Percentiles rank a stretch among this genome's conserved stretches.
Evolutionary conservation across 2,797 vertebrate species (phyloP).

Genomic region (Molothrus aeneus): DNA sequence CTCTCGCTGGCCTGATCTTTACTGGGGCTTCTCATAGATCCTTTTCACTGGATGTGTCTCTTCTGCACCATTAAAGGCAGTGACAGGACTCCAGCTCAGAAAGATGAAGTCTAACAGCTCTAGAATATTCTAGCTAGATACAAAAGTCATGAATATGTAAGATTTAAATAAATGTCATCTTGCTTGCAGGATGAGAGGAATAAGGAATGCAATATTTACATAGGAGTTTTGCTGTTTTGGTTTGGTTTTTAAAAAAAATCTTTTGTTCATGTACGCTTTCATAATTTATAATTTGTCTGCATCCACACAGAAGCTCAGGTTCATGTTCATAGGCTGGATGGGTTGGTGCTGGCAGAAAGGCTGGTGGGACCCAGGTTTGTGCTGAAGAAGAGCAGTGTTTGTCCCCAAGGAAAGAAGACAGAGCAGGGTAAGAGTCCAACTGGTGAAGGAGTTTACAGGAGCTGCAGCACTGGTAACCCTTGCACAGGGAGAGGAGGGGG

Average conservation of each 20-base stretch:
- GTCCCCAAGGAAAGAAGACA: fast-evolving
- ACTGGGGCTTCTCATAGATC: not conserved
- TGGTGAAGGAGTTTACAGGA: not conserved
- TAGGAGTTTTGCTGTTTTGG: fast-evolving
- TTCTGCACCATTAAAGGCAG: not conserved
- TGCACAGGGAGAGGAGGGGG: not conserved
- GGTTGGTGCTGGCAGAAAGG: not conserved
- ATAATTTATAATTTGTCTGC: not conserved
- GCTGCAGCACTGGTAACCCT: not conserved
- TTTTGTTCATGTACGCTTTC: not conserved
- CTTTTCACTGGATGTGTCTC: not conserved
- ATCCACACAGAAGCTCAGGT: not conserved
- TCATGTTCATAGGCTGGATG: not conserved
- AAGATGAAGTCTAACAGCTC: not conserved
- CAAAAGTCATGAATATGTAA: not conserved
- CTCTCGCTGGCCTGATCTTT: not conserved
- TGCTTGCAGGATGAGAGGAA: not conserved
- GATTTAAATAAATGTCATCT: not conserved
- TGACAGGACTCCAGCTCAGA: not conserved
- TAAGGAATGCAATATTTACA: not conserved
- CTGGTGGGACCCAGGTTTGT: not conserved
- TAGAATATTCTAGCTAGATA: not conserved
- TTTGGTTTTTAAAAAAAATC: not conserved
- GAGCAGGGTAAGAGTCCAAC: not conserved
- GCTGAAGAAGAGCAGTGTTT: not conserved